Conservation (phyloP, 2,888 invertebrate genomes). For the Epicampocera succincta region DNA sequence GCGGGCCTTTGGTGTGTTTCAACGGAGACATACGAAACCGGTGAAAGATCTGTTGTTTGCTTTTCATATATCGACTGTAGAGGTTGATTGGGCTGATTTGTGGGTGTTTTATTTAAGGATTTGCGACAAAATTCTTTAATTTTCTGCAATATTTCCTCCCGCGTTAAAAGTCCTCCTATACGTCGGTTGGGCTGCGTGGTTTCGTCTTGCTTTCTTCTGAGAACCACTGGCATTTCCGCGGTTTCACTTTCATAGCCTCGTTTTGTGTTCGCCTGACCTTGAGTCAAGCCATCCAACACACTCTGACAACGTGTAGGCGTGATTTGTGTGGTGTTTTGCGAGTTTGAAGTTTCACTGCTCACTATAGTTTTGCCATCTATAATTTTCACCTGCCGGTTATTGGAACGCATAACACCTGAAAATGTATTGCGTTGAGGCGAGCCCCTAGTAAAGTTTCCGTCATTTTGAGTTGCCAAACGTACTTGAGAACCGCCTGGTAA, state of each 20-base stretch:
- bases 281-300: conserved; percentile 77
- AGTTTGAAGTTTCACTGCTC: conserved; percentile 52
- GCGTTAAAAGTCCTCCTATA: conserved; percentile 76
- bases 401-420: conserved; percentile 74
- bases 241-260: conserved; percentile 76
- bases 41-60: conserved; percentile 77
- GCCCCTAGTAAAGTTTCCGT: conserved; percentile 76
- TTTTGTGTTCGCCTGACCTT: conserved; percentile 30
- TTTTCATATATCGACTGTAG: conserved; percentile 74
- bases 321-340: conserved; percentile 39
- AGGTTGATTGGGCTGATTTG: conserved; percentile 68
- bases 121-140: conserved; percentile 81
- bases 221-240: conserved; percentile 73
- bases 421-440: conserved; percentile 79
- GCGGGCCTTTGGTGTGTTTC: conserved; percentile 76
- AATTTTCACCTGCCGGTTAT: conserved; percentile 76
- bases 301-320: conserved; percentile 79
- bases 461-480: conserved; percentile 67
- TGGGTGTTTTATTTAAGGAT: conserved; percentile 78
- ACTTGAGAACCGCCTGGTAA: conserved; percentile 71
- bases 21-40: conserved; percentile 80
- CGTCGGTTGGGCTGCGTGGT: conserved; percentile 68
- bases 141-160: conserved; percentile 80
- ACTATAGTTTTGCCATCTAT: conserved; percentile 73
- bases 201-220: conserved; percentile 71